Evolutionary conservation across 2,888 invertebrate species (phyloP).

Genomic region (Cancer borealis): DNA sequence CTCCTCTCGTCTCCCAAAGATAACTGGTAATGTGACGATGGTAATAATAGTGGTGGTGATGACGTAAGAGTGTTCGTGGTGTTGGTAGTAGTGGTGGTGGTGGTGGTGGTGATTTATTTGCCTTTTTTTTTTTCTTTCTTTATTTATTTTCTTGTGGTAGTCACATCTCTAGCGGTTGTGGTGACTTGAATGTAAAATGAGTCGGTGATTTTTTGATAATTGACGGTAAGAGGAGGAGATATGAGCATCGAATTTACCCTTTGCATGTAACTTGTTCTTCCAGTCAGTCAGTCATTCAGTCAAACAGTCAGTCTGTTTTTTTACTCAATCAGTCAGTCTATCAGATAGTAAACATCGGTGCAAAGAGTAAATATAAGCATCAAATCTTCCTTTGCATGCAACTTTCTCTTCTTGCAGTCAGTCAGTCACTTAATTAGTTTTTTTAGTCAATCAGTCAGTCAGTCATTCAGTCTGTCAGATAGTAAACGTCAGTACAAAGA

Average conservation of each 20-base stretch:
- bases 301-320: not conserved
- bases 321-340: not conserved
- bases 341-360: not conserved
- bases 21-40: not conserved
- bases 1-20: not conserved
- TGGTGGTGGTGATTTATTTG: not conserved
- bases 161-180: not conserved
- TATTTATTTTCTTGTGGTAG: not conserved
- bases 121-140: not conserved
- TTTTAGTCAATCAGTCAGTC: not conserved
- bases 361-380: not conserved
- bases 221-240: not conserved
- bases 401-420: not conserved
- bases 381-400: not conserved
- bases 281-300: not conserved
- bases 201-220: not conserved
- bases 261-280: not conserved
- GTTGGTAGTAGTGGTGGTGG: not conserved
- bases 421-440: not conserved
- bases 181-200: not conserved
- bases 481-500: no score
- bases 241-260: not conserved
- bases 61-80: no score
- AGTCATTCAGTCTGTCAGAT: no score
- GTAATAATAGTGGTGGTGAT: not conserved